These are phyloP conservation scores for Holocentrus rufus DNA, from an alignment of 2,797 vertebrate species.

Conservation along the genomic window DNA sequence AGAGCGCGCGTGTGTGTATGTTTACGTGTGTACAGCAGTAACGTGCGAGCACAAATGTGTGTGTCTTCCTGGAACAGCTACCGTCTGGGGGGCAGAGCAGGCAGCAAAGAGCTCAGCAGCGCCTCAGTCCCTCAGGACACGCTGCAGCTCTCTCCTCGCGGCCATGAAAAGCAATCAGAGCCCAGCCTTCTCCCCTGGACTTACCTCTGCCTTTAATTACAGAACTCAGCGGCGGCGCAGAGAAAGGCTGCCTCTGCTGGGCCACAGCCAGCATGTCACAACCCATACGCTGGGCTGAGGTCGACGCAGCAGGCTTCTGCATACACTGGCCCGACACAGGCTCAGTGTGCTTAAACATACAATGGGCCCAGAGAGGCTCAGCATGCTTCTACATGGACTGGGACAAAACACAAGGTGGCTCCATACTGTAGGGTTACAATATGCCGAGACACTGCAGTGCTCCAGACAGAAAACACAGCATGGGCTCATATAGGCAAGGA, in stretches of 20 bases:
- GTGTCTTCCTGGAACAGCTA: conserved; percentile 69
- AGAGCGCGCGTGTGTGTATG: conserved; percentile 35
- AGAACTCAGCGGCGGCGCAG: conserved; percentile 67
- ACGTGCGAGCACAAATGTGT: conserved; percentile 58
- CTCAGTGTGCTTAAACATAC: conserved; percentile 47
- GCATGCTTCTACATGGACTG: conserved; percentile 34
- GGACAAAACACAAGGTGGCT: conserved; percentile 42
- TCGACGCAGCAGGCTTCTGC: conserved; percentile 52
- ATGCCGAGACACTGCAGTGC: conserved; percentile 41
- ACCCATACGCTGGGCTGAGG: conserved; percentile 47
- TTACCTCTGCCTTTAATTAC: conserved; percentile 86
- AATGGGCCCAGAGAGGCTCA: conserved; percentile 43
- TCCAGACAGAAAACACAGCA: conserved; percentile 53
- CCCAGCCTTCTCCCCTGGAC: conserved; percentile 80
- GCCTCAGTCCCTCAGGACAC: conserved; percentile 76
- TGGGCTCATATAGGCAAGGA: conserved; percentile 35
- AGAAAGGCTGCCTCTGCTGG: conserved; percentile 68
- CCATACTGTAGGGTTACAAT: conserved; percentile 39
- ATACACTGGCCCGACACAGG: conserved; percentile 56
- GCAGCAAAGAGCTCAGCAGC: conserved; percentile 76
- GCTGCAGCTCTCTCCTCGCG: conserved; percentile 77
- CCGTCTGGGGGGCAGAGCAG: conserved; percentile 58
- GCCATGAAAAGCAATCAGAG: conserved; percentile 85
- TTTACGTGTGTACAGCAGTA: conserved; percentile 43
- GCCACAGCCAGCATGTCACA: conserved; percentile 65